Evolutionary conservation across 2,797 vertebrate genomes (phyloP).

Genomic region (Balearica regulorum): DNA sequence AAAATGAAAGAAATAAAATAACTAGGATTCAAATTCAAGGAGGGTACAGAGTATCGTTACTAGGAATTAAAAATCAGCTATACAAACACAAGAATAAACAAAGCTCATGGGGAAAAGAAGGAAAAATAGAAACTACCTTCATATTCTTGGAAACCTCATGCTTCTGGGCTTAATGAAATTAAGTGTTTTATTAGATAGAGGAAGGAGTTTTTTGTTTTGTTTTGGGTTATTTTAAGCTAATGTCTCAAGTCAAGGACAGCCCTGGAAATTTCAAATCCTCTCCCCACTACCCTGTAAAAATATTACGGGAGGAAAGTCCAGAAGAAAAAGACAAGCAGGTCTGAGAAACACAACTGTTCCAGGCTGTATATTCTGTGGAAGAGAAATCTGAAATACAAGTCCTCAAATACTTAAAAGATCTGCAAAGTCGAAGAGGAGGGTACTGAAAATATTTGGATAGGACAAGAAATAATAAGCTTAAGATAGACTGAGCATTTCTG

Average conservation of each 20-base stretch:
- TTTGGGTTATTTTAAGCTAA: neutral
- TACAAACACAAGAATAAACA: neutral
- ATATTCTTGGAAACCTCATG: neutral
- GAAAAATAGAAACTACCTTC: neutral
- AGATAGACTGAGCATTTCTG: neutral
- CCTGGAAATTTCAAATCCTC: neutral
- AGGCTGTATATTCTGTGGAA: neutral
- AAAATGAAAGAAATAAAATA: neutral
- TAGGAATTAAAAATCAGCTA: neutral
- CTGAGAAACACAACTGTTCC: neutral
- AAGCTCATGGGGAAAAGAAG: neutral
- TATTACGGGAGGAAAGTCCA: neutral
- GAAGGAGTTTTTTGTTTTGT: neutral
- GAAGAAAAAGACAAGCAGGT: neutral
- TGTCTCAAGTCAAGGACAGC: neutral
- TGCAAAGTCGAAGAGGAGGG: neutral
- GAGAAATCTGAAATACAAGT: neutral
- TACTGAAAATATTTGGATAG: neutral
- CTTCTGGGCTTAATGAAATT: neutral
- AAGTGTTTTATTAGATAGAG: neutral
- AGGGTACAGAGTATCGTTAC: neutral
- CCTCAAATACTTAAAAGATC: neutral
- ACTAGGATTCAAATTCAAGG: neutral
- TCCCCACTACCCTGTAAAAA: neutral
- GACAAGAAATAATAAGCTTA: neutral